Percentiles rank a stretch among this genome's conserved stretches.
These are phyloP conservation scores for Gyrodactylus salaris DNA, from an alignment of 1,140 invertebrate genomes.

Conservation along the genomic window DNA sequence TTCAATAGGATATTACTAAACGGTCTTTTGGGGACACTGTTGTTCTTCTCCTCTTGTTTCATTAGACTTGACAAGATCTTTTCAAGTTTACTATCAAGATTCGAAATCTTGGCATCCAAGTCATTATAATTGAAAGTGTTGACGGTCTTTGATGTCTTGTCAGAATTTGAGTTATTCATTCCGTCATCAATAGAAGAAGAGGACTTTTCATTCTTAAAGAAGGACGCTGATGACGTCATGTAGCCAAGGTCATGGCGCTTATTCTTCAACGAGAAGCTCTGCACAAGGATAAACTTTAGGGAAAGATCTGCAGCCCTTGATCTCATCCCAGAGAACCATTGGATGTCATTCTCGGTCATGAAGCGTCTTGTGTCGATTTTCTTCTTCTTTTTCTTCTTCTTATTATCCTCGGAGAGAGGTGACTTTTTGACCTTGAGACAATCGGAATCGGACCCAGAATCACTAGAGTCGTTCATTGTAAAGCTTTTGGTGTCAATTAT, in stretches of 20 bases:
- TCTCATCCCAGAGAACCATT: not conserved
- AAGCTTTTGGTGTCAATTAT: not conserved
- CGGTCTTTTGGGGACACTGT: not conserved
- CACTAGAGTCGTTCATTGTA: not conserved
- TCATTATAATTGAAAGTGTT: not conserved
- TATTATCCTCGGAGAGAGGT: not conserved
- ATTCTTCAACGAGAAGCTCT: not conserved
- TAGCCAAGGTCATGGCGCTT: not conserved
- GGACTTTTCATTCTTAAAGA: not conserved
- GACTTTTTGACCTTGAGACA: not conserved
- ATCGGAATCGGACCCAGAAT: not conserved
- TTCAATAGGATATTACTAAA: not conserved
- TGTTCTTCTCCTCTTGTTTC: too few species aligned
- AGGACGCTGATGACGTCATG: not conserved
- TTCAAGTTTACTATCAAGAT: not conserved
- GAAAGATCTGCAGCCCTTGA: not conserved
- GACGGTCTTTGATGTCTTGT: not conserved
- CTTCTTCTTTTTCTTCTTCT: not conserved
- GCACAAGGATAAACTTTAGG: not conserved
- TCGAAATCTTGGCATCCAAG: not conserved
- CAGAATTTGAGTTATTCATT: not conserved
- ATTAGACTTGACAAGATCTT: not conserved
- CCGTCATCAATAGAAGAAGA: not conserved
- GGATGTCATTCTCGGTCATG: not conserved
- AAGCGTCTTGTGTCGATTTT: not conserved